Percentiles rank a stretch among this genome's conserved stretches.
Evolutionary conservation across 2,113 vertebrate species (phyloP).

Genomic region (Heteronetta atricapilla): DNA sequence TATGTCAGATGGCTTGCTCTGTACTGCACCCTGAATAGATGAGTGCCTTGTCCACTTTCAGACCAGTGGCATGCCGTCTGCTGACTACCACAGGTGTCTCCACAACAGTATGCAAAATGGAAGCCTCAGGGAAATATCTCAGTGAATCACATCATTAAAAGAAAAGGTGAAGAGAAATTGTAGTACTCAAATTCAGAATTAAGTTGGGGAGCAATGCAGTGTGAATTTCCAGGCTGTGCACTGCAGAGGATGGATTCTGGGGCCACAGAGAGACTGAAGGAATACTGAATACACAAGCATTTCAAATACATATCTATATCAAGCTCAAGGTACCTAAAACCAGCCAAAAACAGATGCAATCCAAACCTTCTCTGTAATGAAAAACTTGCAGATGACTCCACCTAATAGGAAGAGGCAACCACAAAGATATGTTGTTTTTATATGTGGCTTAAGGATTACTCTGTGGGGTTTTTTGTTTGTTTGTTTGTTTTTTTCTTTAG

Average conservation of each 20-base stretch:
- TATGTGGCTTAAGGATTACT: neutral
- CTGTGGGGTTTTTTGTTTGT: no score
- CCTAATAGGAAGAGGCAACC: neutral
- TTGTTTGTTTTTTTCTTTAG: neutral
- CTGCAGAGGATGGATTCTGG: neutral
- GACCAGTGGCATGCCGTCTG: neutral
- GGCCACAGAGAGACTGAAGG: neutral
- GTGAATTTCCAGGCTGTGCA: neutral
- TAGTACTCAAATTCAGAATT: neutral
- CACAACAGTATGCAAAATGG: neutral
- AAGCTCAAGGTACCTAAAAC: neutral
- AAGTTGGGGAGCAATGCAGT: neutral
- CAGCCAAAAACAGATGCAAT: neutral
- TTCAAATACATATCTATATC: neutral
- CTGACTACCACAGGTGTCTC: neutral
- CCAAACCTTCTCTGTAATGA: neutral
- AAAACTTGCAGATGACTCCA: neutral
- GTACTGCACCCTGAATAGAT: fast-evolving
- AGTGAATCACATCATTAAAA: neutral
- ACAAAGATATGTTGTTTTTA: neutral
- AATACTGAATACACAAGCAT: no score
- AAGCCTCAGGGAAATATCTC: neutral
- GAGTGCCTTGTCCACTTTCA: neutral
- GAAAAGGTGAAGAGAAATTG: neutral
- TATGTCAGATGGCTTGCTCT: neutral